These are phyloP conservation scores for Bombyx huttoni DNA, from an alignment of 2,888 invertebrate species.

Conservation along the genomic window DNA sequence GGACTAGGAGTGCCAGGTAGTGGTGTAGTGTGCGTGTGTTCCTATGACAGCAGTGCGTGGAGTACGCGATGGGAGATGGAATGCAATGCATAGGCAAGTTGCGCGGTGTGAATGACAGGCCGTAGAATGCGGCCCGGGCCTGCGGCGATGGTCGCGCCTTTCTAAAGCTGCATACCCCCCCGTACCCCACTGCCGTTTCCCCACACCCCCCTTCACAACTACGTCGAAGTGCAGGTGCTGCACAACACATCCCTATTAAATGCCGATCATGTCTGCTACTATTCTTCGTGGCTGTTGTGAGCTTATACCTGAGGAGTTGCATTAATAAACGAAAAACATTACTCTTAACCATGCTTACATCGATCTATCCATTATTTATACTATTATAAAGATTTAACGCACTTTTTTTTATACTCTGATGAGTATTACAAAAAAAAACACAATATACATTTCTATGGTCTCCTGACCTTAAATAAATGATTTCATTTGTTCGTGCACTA, in stretches of 20 bases:
- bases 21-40: conserved; percentile 1
- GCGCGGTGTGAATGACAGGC: conserved; percentile 72
- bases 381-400: too few species aligned
- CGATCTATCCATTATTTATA: too few species aligned
- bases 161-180: conserved; percentile 67
- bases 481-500: too few species aligned
- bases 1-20: not conserved
- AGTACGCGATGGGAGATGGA: conserved; percentile 62
- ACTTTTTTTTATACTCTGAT: too few species aligned
- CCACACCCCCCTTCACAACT: conserved; percentile 42
- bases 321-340: not conserved
- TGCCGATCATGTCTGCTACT: conserved; percentile 63
- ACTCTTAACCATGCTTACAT: too few species aligned
- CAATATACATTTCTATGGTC: too few species aligned
- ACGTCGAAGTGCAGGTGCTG: conserved; percentile 63
- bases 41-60: conserved; percentile 25
- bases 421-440: too few species aligned
- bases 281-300: conserved; percentile 12
- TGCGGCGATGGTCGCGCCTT: conserved; percentile 72
- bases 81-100: conserved; percentile 72
- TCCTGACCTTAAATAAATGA: too few species aligned
- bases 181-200: conserved; percentile 31
- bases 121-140: conserved; percentile 72
- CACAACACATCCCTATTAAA: conserved; percentile 68
- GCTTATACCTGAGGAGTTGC: not conserved